A percentile compares a stretch with the other conserved stretches of the same genome.
These are phyloP conservation scores for Alosa alosa DNA, from an alignment of 2,113 vertebrate genomes.

Conservation along the genomic window DNA sequence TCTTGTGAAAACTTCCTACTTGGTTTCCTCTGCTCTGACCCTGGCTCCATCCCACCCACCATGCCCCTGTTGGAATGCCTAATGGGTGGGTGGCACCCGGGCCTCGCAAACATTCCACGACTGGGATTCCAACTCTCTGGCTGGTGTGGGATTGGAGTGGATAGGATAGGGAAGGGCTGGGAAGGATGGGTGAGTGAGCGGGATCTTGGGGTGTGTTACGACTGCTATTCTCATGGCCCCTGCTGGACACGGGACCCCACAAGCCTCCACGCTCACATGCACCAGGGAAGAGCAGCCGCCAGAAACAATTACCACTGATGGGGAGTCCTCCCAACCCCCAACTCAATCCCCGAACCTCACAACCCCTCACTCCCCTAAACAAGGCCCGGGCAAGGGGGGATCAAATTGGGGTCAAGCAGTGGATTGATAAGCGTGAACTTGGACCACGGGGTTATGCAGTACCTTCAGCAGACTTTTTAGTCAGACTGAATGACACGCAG, in stretches of 20 bases:
- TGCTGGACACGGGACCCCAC: constrained; percentile 49
- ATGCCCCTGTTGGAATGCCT: constrained; percentile 66
- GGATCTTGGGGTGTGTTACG: constrained; percentile 4
- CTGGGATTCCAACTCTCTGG: constrained; percentile 53
- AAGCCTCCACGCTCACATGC: constrained; percentile 56
- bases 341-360: not conserved
- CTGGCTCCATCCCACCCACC: constrained; percentile 63
- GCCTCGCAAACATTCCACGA: constrained; percentile 60
- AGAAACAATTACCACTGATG: constrained; percentile 70
- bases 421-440: constrained; percentile 56
- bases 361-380: constrained; percentile 33
- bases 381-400: constrained; percentile 54
- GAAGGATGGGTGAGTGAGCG: not conserved
- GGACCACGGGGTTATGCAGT: constrained; percentile 52
- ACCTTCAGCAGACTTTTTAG: constrained; percentile 57
- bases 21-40: constrained; percentile 72
- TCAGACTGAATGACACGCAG: constrained; percentile 48
- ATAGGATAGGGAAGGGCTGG: constrained; percentile 22
- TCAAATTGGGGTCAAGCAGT: constrained; percentile 63
- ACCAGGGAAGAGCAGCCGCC: constrained; percentile 62
- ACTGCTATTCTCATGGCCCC: constrained; percentile 63
- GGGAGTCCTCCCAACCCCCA: constrained; percentile 42
- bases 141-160: constrained; percentile 47
- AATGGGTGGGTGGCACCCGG: constrained; percentile 51
- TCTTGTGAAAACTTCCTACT: constrained; percentile 72